phyloP scores from a whole-genome alignment of 2,797 vertebrate species.

The Sebastes kiyomatsui region DNA sequence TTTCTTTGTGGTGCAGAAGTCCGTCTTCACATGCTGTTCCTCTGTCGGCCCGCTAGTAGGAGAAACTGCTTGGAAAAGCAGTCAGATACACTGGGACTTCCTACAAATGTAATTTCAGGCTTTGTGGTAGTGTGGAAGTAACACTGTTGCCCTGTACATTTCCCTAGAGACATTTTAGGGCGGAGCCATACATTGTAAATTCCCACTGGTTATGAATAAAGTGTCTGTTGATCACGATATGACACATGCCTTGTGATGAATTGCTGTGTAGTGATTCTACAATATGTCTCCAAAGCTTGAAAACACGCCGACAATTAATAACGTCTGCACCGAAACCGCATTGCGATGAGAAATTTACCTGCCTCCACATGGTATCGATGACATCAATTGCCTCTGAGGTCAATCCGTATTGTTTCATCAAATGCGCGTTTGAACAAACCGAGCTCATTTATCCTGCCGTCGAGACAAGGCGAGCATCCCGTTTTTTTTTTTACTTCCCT shows the following conservation, averaged over 20 bases:
- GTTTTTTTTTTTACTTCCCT: conserved; percentile 19
- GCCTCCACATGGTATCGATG: conserved; percentile 21
- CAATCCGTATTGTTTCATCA: conserved; percentile 58
- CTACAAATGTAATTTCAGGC: background rate
- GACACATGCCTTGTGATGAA: conserved; percentile 25
- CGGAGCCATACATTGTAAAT: conserved; percentile 1
- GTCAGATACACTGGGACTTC: background rate
- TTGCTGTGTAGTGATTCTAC: conserved; percentile 4
- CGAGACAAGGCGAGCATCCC: conserved; percentile 16
- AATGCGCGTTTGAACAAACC: conserved; percentile 35
- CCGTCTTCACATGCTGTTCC: background rate
- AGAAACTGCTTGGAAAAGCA: background rate
- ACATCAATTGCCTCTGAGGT: conserved; percentile 55
- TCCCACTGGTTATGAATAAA: conserved; percentile 26
- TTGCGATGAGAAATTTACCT: conserved; percentile 43
- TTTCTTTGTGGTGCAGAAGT: background rate
- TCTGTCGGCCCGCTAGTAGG: background rate
- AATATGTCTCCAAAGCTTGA: conserved; percentile 23
- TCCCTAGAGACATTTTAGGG: conserved; percentile 20
- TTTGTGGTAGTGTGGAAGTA: background rate
- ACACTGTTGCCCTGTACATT: background rate
- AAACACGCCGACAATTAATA: conserved; percentile 51
- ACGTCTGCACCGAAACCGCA: conserved; percentile 19
- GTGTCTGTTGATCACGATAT: conserved; percentile 33
- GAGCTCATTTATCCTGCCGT: conserved; percentile 56